These are phyloP conservation scores for Crotalus adamanteus DNA, from an alignment of 2,797 vertebrate genomes.

Conservation along the genomic window DNA sequence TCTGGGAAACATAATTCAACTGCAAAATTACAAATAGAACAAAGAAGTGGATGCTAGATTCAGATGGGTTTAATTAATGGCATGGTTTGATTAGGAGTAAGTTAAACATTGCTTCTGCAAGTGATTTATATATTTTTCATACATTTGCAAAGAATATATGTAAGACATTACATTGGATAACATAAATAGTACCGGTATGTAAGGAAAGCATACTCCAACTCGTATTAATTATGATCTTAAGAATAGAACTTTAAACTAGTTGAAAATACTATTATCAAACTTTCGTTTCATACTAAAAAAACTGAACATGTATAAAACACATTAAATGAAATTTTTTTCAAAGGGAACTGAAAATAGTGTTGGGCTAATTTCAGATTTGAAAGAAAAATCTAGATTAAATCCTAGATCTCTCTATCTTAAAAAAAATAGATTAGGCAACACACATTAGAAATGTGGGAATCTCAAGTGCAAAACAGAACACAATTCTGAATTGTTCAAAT, in stretches of 20 bases:
- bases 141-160: background rate
- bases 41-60: background rate
- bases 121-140: background rate
- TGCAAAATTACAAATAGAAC: background rate
- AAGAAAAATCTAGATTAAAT: background rate
- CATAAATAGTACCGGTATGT: background rate
- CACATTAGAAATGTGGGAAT: background rate
- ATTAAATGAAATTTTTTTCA: background rate
- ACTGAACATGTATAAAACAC: background rate
- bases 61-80: constrained; percentile 31
- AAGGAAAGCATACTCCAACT: background rate
- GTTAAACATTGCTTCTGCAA: background rate
- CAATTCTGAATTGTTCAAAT: background rate
- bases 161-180: background rate
- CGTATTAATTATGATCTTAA: background rate
- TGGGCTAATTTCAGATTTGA: background rate
- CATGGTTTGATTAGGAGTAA: background rate
- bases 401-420: background rate
- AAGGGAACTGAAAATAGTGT: background rate
- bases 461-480: background rate
- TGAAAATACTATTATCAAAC: background rate
- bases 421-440: background rate
- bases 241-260: background rate
- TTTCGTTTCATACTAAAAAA: background rate
- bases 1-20: background rate